A percentile compares a stretch with the other conserved stretches of the same genome.
phyloP scores from a whole-genome alignment of 2,888 invertebrate genomes.

The Drosophila kambysellisi region DNA sequence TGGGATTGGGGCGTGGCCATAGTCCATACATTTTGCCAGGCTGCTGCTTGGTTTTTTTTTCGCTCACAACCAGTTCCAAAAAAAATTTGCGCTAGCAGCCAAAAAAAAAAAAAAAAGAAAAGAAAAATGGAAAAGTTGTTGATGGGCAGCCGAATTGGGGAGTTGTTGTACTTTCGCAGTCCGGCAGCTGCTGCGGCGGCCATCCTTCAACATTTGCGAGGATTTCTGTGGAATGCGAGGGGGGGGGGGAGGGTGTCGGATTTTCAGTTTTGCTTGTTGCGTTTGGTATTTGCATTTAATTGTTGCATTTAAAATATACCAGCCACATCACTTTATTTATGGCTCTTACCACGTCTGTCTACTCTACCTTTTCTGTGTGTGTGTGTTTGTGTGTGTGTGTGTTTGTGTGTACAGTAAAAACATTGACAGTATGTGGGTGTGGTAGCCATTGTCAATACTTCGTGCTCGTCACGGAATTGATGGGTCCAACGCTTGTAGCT shows the following conservation, averaged over 20 bases:
- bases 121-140: constrained; percentile 38
- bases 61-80: constrained; percentile 47
- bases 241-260: background rate
- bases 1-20: constrained; percentile 57
- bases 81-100: constrained; percentile 64
- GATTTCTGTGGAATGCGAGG: constrained; percentile 16
- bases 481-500: constrained; percentile 28
- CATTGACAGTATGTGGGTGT: constrained; percentile 70
- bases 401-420: constrained; percentile 14
- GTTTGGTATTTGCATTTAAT: constrained; percentile 77
- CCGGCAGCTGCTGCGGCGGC: constrained; percentile 37
- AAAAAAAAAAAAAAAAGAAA: constrained; percentile 36
- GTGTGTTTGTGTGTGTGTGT: background rate
- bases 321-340: constrained; percentile 49
- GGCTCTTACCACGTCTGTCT: constrained; percentile 19
- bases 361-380: constrained; percentile 2
- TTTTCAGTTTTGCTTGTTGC: constrained; percentile 47
- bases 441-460: constrained; percentile 41
- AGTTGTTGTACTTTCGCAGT: constrained; percentile 42
- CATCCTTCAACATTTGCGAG: constrained; percentile 61
- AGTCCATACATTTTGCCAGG: constrained; percentile 66
- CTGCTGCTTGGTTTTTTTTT: constrained; percentile 54
- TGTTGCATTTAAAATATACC: constrained; percentile 76
- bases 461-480: constrained; percentile 42
- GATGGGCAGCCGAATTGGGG: constrained; percentile 51